Evolutionary conservation across 2,888 invertebrate species (phyloP).

Genomic region (Melinaea marsaeus): DNA sequence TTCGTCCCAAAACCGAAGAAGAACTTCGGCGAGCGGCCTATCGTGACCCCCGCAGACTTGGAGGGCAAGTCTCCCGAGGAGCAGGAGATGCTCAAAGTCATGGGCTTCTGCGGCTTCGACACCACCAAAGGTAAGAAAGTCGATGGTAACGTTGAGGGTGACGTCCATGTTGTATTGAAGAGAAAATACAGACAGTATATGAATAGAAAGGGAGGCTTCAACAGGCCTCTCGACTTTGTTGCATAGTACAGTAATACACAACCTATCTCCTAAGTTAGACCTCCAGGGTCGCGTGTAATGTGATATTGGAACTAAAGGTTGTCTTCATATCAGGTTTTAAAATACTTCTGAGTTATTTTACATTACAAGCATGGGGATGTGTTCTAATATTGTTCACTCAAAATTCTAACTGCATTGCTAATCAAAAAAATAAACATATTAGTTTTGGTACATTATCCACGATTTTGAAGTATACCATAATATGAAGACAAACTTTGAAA

Average conservation of each 20-base stretch:
- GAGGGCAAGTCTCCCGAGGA: slow-evolving; percentile 94
- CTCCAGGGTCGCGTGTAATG: slow-evolving; percentile 38
- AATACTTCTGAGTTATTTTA: neutral
- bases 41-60: slow-evolving; percentile 88
- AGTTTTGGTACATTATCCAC: slow-evolving; percentile 7
- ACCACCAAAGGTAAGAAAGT: slow-evolving; percentile 98
- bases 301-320: slow-evolving; percentile 38
- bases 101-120: slow-evolving; percentile 98
- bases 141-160: slow-evolving; percentile 94
- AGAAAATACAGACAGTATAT: slow-evolving; percentile 99
- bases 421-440: too few relatives aligned
- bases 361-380: too few relatives aligned
- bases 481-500: slow-evolving; percentile 28
- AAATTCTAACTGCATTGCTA: too few relatives aligned
- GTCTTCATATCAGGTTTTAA: slow-evolving; percentile 26
- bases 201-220: slow-evolving; percentile 99
- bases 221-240: slow-evolving; percentile 97
- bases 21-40: slow-evolving; percentile 78
- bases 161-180: slow-evolving; percentile 96
- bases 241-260: slow-evolving; percentile 75
- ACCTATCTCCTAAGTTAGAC: slow-evolving; percentile 29
- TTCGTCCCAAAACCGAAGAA: slow-evolving; percentile 62
- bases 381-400: too few relatives aligned
- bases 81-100: slow-evolving; percentile 95
- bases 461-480: slow-evolving; percentile 8